phyloP scores from a whole-genome alignment of 2,888 invertebrate genomes.

The Branchellion lobata region DNA sequence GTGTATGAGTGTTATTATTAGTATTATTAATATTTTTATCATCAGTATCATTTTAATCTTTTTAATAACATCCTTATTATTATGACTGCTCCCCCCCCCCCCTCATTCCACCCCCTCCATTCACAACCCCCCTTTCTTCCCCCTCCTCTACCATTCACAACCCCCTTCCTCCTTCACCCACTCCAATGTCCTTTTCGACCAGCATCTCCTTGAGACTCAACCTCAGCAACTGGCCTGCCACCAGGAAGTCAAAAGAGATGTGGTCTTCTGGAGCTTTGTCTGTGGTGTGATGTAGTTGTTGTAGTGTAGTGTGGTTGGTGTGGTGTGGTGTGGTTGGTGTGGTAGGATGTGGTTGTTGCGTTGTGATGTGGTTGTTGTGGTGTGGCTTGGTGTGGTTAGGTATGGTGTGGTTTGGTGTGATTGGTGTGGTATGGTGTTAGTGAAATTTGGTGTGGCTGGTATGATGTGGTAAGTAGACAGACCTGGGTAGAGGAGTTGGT shows the following conservation, averaged over 20 bases:
- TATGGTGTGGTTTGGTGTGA: no score
- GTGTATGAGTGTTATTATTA: not conserved
- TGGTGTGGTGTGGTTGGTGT: no score
- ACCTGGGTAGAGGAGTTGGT: slow-evolving; percentile 29
- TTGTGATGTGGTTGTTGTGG: no score
- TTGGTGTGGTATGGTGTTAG: no score
- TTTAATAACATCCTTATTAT: no score
- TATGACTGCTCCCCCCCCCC: no score
- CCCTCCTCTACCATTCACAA: not conserved
- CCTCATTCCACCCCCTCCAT: no score
- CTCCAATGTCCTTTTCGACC: slow-evolving; percentile 72
- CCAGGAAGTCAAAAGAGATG: slow-evolving; percentile 82
- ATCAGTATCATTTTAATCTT: no score
- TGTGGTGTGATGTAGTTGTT: not conserved
- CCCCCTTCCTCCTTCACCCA: slow-evolving; percentile 55
- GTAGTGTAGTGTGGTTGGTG: not conserved
- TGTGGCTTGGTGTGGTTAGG: no score
- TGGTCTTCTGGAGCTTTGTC: not conserved
- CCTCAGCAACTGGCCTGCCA: slow-evolving; percentile 79
- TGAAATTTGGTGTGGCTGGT: no score
- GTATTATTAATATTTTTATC: no score
- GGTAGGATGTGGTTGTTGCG: no score
- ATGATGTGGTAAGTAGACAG: not conserved
- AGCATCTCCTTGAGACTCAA: slow-evolving; percentile 74
- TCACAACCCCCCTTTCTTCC: not conserved